These are phyloP conservation scores for Ectemnius continuus DNA, from an alignment of 2,888 invertebrate species.

Conservation along the genomic window DNA sequence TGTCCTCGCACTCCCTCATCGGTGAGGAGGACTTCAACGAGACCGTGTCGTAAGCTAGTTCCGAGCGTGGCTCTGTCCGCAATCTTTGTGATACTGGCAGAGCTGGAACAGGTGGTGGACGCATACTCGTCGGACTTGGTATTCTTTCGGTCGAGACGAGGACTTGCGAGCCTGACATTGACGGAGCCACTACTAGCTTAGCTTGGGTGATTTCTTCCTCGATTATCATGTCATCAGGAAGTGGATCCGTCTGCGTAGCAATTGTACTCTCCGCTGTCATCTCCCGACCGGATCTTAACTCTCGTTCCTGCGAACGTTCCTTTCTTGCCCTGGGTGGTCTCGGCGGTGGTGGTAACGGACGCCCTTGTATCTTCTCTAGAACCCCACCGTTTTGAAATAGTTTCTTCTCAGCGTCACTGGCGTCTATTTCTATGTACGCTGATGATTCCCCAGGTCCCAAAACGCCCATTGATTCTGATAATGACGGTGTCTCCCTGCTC, in stretches of 20 bases:
- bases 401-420: conserved; percentile 78
- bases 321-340: conserved; percentile 85
- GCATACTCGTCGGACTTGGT: conserved; percentile 62
- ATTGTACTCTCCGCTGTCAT: conserved; percentile 83
- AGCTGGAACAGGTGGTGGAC: conserved; percentile 66
- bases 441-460: conserved; percentile 65
- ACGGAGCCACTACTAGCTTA: conserved; percentile 72
- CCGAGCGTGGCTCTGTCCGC: conserved; percentile 22
- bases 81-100: conserved; percentile 51
- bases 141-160: conserved; percentile 73
- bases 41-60: conserved; percentile 37
- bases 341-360: conserved; percentile 92
- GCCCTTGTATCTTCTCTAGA: conserved; percentile 89
- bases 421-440: conserved; percentile 83
- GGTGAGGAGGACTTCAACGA: conserved; percentile 51
- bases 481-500: conserved; percentile 74
- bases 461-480: conserved; percentile 17
- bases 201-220: conserved; percentile 75
- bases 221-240: conserved; percentile 85
- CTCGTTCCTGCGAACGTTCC: conserved; percentile 18
- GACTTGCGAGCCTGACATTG: conserved; percentile 72
- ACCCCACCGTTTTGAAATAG: conserved; percentile 87
- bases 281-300: conserved; percentile 70
- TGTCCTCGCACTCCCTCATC: conserved; percentile 25
- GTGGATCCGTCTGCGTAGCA: conserved; percentile 91